A percentile compares a stretch with the other conserved stretches of the same genome.
Conservation (phyloP, 2,888 invertebrate species). For the Bruchidius siliquastri region DNA sequence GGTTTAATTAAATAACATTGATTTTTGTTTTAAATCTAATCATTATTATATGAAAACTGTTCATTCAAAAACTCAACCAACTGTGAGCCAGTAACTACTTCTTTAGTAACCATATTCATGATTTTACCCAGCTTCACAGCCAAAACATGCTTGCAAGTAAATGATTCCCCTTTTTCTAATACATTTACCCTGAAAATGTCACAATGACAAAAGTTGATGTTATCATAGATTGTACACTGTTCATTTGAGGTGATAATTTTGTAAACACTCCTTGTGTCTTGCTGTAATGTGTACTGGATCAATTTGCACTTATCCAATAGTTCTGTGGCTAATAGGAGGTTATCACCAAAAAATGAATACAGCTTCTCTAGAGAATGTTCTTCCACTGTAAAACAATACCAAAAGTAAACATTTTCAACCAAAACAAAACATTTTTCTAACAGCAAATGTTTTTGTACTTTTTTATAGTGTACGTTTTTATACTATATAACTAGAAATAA, state of each 20-base stretch:
- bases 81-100: slow-evolving; percentile 51
- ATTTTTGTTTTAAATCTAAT: too few species aligned
- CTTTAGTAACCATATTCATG: slow-evolving; percentile 42
- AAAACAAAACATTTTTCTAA: too few species aligned
- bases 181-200: slow-evolving; percentile 57
- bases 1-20: too few species aligned
- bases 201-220: slow-evolving; percentile 66
- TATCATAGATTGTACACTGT: slow-evolving; percentile 59
- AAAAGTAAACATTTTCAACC: too few species aligned
- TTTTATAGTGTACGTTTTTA: too few species aligned
- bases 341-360: slow-evolving; percentile 56
- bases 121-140: slow-evolving; percentile 57
- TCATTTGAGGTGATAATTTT: slow-evolving; percentile 57
- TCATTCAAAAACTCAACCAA: slow-evolving; percentile 43
- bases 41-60: slow-evolving; percentile 14
- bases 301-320: slow-evolving; percentile 57
- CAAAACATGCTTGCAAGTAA: slow-evolving; percentile 66
- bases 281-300: slow-evolving; percentile 49
- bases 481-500: too few species aligned
- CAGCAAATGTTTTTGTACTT: too few species aligned
- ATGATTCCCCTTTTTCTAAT: slow-evolving; percentile 48
- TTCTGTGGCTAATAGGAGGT: slow-evolving; percentile 57
- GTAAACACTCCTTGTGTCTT: slow-evolving; percentile 48
- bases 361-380: slow-evolving; percentile 54
- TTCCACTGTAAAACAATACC: slow-evolving; percentile 53